A percentile compares a stretch with the other conserved stretches of the same genome.
phyloP scores from a whole-genome alignment of 2,113 vertebrate species.

The Coracopsis vasa region DNA sequence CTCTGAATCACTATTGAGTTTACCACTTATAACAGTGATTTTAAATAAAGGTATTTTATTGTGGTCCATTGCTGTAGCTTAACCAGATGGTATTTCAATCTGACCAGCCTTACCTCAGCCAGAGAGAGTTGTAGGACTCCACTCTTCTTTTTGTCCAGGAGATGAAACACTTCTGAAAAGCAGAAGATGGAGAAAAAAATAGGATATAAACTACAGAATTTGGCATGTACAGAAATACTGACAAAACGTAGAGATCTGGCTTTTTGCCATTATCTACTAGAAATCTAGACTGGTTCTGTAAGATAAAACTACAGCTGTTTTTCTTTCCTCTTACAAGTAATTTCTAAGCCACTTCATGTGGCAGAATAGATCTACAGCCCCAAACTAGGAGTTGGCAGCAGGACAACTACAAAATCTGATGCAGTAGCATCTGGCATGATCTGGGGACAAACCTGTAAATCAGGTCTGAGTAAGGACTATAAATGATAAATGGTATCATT shows the following conservation, averaged over 20 bases:
- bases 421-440: not conserved
- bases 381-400: slow-evolving; percentile 5
- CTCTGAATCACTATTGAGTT: not conserved
- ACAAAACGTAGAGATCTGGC: not conserved
- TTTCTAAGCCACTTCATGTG: not conserved
- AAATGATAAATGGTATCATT: not conserved
- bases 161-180: slow-evolving; percentile 67
- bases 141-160: slow-evolving; percentile 67
- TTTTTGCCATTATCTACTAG: not conserved
- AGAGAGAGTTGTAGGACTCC: slow-evolving; percentile 67
- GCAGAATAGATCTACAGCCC: not conserved
- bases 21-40: not conserved
- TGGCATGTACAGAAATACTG: not conserved
- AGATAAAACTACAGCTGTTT: not conserved
- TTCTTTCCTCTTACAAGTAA: not conserved
- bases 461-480: not conserved
- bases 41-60: not conserved
- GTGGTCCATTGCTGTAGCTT: not conserved
- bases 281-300: not conserved
- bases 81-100: not conserved
- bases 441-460: not conserved
- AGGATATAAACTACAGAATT: not conserved
- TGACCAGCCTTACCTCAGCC: slow-evolving; percentile 65
- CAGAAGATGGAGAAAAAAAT: not conserved
- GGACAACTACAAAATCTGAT: not conserved